Evolutionary conservation across 1,140 invertebrate species (phyloP), one percentile per base, ranked within the genome.

Genomic region (Meloidogyne chitwoodi): DNA sequence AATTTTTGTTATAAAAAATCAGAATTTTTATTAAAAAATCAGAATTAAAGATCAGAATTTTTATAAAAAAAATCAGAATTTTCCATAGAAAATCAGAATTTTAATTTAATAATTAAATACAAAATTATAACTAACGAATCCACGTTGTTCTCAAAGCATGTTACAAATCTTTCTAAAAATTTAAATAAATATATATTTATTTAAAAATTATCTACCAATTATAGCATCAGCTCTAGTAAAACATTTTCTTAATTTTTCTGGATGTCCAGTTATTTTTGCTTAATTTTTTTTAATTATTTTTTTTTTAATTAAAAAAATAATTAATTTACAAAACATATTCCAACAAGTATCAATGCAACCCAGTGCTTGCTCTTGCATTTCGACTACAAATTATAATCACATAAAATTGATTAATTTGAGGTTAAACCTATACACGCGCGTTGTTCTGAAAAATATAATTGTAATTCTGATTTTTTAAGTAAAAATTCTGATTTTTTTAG

Each of bases 111-210:
- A n/a, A n/a, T n/a, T n/a, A n/a, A n/a, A n/a, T n/a, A n/a, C n/a
- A n/a, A n/a, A n/a, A n/a, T n/a, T n/a, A n/a, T n/a, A 48, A 75
- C 79, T 24, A 75, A 81, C 79, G 81, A 44, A 56, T 83, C 81
- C 19, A 83, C 78, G 38, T 83, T 85, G 34, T 83, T 26, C 48
- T 83, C 83, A 69, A 83, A 84, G 44, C 82, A 83, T 11, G 41
- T 69, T 22, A 83, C 66, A 62, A 82, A 83, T 6, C 75, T 71
- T 19, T 82, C 70, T 70, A 56, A 29, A 29, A 27, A 44, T 27
- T 1, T 16, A 19, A n/a, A n/a, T n/a, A 16, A 27, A 44, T 10
- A 2, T 26, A n/a, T 44, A n/a, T 70, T 70, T 70, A 8, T n/a
- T 26, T 26, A 14, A 41, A 56, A 69, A 16, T 27, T 38, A 44